A percentile compares a stretch with the other conserved stretches of the same genome.
phyloP scores from a whole-genome alignment of 2,888 invertebrate species.

The Lithophane ornitopus region DNA sequence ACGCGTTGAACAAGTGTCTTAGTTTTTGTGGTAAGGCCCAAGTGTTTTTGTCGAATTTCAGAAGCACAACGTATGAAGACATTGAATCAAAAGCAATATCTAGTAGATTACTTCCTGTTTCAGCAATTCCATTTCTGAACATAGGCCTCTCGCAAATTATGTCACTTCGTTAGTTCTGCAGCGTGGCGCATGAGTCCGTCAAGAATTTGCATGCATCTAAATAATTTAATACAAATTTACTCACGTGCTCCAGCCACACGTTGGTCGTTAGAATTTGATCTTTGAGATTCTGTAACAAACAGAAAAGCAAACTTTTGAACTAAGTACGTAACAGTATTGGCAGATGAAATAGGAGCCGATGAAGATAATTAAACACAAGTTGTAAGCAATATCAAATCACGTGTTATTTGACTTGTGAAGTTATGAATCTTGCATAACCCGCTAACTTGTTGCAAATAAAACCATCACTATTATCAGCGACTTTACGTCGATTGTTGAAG shows the following conservation, averaged over 20 bases:
- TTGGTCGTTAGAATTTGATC: conserved; percentile 98
- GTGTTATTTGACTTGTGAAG: neutral
- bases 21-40: too few species aligned
- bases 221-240: conserved; percentile 79
- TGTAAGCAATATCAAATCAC: neutral
- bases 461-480: neutral
- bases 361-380: neutral
- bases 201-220: conserved; percentile 56
- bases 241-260: conserved; percentile 98
- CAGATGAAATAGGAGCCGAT: neutral
- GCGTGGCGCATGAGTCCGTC: conserved; percentile 47
- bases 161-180: conserved; percentile 44
- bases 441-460: neutral
- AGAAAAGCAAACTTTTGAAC: conserved; percentile 37
- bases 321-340: neutral
- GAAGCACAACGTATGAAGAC: neutral
- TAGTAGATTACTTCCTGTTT: neutral
- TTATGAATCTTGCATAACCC: neutral
- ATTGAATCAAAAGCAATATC: neutral
- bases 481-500: neutral
- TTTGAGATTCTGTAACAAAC: conserved; percentile 95
- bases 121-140: conserved; percentile 1
- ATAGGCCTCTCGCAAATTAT: conserved; percentile 31
- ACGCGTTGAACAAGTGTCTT: too few species aligned
- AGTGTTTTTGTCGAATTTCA: neutral